Conservation (phyloP, 2,113 vertebrate genomes). For the Nothocercus julius region DNA sequence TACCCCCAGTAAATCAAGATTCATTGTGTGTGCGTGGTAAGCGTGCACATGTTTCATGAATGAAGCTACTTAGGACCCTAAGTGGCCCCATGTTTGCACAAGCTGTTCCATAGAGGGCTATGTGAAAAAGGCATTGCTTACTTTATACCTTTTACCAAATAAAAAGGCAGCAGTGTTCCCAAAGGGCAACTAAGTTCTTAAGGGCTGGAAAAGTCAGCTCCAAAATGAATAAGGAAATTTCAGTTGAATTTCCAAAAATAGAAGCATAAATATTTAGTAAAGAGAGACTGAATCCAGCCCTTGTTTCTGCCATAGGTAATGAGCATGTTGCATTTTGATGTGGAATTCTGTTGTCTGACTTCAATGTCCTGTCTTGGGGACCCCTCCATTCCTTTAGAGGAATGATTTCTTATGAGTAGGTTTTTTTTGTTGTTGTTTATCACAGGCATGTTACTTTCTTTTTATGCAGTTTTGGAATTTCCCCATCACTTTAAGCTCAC, state of each 20-base stretch:
- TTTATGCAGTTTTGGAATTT: background rate
- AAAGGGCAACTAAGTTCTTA: background rate
- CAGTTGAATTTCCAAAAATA: background rate
- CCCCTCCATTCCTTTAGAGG: background rate
- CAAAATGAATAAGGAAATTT: constrained; percentile 2
- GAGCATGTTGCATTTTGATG: background rate
- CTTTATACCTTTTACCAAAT: background rate
- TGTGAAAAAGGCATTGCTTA: background rate
- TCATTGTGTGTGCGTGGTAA: background rate
- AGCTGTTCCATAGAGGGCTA: background rate
- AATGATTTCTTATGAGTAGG: background rate
- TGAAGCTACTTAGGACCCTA: background rate
- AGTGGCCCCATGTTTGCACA: background rate
- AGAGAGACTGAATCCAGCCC: background rate
- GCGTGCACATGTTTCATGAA: background rate
- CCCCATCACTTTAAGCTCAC: background rate
- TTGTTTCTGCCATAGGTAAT: background rate
- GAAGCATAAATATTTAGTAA: background rate
- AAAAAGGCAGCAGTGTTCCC: constrained; percentile 16
- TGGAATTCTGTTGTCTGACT: background rate
- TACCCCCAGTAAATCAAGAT: background rate
- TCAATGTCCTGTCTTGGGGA: background rate
- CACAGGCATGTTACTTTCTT: background rate
- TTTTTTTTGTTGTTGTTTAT: background rate
- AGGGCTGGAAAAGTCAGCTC: constrained; percentile 20